Percentiles rank a stretch among this genome's conserved stretches.
Evolutionary conservation across 2,888 invertebrate species (phyloP).

Genomic region (Lasioglossum morio): DNA sequence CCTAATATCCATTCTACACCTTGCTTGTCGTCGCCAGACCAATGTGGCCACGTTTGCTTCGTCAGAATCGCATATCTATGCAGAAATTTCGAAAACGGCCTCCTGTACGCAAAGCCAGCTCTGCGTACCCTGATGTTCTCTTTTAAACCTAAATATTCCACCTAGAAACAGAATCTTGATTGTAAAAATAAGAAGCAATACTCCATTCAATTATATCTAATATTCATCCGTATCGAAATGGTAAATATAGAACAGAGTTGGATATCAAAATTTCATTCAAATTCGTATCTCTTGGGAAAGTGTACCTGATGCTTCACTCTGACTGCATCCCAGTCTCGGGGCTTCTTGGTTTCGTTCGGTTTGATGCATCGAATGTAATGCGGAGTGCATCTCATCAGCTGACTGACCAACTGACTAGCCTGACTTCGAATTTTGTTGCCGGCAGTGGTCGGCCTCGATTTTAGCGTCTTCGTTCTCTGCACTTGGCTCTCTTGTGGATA

Average conservation of each 20-base stretch:
- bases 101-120: slow-evolving; percentile 89
- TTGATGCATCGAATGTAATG: slow-evolving; percentile 90
- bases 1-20: slow-evolving; percentile 87
- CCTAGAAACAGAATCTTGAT: slow-evolving; percentile 75
- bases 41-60: slow-evolving; percentile 88
- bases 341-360: slow-evolving; percentile 89
- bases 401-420: slow-evolving; percentile 88
- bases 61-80: slow-evolving; percentile 88
- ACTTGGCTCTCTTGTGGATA: slow-evolving; percentile 87
- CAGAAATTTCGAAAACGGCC: slow-evolving; percentile 88
- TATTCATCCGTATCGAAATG: too few species aligned
- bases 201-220: too few species aligned
- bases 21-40: slow-evolving; percentile 85
- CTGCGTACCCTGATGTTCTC: slow-evolving; percentile 89
- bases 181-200: background rate
- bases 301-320: slow-evolving; percentile 86
- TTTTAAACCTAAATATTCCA: slow-evolving; percentile 89
- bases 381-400: slow-evolving; percentile 88
- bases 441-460: slow-evolving; percentile 88
- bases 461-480: slow-evolving; percentile 82
- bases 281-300: background rate
- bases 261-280: too few species aligned
- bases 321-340: slow-evolving; percentile 88
- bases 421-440: slow-evolving; percentile 89
- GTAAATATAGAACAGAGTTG: too few species aligned